A percentile compares a stretch with the other conserved stretches of the same genome.
These are phyloP conservation scores for Drosophila oshimai DNA, from an alignment of 1,140 invertebrate genomes.

Conservation along the genomic window DNA sequence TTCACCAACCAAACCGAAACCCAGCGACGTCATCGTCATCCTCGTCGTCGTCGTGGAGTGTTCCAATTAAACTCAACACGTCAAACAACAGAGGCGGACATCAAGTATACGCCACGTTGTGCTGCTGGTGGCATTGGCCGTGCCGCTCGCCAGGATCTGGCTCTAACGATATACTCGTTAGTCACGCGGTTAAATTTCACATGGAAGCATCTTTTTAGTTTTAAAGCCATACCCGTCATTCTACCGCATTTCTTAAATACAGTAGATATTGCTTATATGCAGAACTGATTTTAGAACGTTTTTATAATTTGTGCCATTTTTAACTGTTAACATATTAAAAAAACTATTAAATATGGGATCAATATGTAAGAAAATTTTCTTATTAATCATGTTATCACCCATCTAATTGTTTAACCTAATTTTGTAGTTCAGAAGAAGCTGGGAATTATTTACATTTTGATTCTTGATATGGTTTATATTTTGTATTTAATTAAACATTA, in stretches of 20 bases:
- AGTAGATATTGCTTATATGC: neutral
- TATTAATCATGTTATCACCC: no score
- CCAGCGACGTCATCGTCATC: constrained; percentile 20
- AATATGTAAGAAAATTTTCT: no score
- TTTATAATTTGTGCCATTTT: no score
- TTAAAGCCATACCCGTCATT: constrained; percentile 40
- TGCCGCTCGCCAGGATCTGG: constrained; percentile 35
- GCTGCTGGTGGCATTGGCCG: constrained; percentile 43
- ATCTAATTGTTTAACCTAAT: no score
- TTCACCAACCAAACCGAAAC: constrained; percentile 9
- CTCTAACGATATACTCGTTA: constrained; percentile 77
- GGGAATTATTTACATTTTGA: no score
- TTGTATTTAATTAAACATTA: no score
- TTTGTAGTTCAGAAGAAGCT: no score
- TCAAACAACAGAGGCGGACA: constrained; percentile 68
- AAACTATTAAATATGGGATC: no score
- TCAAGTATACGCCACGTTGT: constrained; percentile 70
- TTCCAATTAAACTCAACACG: constrained; percentile 78
- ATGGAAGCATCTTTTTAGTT: constrained; percentile 55
- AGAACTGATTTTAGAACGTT: neutral
- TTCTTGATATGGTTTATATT: no score
- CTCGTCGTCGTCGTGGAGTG: constrained; percentile 50
- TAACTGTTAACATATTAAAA: no score
- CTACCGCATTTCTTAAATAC: neutral
- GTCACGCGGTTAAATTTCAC: constrained; percentile 73